These are phyloP conservation scores for Tromatobia lineatoria DNA, from an alignment of 2,888 invertebrate species.

Conservation along the genomic window DNA sequence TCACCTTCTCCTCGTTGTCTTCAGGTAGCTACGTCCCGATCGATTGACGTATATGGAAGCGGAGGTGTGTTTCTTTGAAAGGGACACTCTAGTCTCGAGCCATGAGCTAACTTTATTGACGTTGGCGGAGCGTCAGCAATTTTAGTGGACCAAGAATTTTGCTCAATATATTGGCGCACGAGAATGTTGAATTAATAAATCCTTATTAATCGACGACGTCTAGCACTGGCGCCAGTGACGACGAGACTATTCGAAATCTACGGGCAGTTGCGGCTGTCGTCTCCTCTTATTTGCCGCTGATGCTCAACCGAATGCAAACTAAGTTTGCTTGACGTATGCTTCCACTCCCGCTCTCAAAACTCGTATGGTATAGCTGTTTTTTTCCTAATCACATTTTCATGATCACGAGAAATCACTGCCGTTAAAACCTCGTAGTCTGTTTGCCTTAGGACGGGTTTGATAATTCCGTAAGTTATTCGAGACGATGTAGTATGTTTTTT, in stretches of 20 bases:
- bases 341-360: neutral
- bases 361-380: neutral
- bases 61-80: conserved; percentile 44
- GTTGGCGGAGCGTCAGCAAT: conserved; percentile 20
- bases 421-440: neutral
- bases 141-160: conserved; percentile 15
- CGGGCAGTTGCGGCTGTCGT: neutral
- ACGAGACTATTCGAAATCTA: conserved; percentile 35
- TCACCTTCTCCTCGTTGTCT: conserved; percentile 10
- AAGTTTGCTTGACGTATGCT: neutral
- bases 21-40: neutral
- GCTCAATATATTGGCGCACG: conserved; percentile 19
- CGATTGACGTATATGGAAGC: conserved; percentile 23
- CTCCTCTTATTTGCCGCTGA: neutral
- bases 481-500: too few relatives aligned
- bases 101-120: conserved; percentile 3
- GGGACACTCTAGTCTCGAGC: conserved; percentile 38
- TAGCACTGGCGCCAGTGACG: conserved; percentile 70
- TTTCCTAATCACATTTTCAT: neutral
- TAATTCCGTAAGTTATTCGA: neutral
- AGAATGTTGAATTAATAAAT: conserved; percentile 69
- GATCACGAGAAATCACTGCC: neutral
- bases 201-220: conserved; percentile 70
- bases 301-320: neutral
- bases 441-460: neutral